Conservation (phyloP, 2,113 vertebrate species). For the Bubo blakistoni region DNA sequence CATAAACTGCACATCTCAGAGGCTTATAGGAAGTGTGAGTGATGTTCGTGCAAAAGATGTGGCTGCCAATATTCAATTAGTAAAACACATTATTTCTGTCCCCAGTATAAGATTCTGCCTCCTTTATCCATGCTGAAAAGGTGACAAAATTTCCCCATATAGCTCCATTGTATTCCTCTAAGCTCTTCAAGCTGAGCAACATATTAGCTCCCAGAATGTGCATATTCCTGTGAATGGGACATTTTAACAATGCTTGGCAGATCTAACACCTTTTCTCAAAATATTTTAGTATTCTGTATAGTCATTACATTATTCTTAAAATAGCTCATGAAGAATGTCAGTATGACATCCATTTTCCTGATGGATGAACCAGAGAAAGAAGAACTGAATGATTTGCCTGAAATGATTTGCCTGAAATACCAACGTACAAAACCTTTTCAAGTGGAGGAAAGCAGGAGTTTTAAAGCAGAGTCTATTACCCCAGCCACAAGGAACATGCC, state of each 20-base stretch:
- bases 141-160: neutral
- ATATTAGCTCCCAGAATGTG: neutral
- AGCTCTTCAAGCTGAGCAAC: neutral
- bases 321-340: neutral
- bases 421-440: neutral
- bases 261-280: slow-evolving; percentile 8
- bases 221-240: neutral
- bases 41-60: neutral
- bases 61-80: neutral
- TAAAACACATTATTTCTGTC: neutral
- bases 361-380: neutral
- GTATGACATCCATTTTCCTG: slow-evolving; percentile 1
- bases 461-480: neutral
- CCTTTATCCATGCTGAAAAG: neutral
- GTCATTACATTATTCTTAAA: slow-evolving; percentile 14
- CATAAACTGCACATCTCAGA: neutral
- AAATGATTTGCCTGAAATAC: neutral
- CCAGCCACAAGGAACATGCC: neutral
- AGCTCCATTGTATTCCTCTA: neutral
- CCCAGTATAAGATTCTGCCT: neutral
- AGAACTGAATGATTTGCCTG: neutral
- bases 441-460: neutral
- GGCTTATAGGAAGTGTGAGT: neutral
- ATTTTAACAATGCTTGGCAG: slow-evolving; percentile 30
- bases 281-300: slow-evolving; percentile 25